Evolutionary conservation across 2,113 vertebrate species (phyloP).

Genomic region (Oncorhynchus keta): DNA sequence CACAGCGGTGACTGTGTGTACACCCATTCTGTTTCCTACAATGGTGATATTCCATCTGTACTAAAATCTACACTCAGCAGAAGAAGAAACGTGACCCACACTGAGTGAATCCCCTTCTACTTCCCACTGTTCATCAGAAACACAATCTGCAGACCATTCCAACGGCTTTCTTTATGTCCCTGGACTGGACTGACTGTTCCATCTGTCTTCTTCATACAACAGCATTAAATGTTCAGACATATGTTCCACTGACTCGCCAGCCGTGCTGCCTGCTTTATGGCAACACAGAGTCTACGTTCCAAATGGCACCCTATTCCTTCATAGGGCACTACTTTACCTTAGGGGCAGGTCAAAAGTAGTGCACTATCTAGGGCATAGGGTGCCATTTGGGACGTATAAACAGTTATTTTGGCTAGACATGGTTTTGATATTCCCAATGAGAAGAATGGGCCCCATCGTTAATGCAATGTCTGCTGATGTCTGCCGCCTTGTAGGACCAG

Average conservation of each 20-base stretch:
- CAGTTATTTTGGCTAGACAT: conserved; percentile 13
- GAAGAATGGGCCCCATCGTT: background rate
- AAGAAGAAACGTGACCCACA: background rate
- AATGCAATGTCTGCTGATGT: background rate
- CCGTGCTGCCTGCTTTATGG: conserved; percentile 22
- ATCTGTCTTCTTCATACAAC: conserved; percentile 34
- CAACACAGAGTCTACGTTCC: background rate
- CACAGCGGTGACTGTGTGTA: too few species aligned
- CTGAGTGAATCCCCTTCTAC: conserved; percentile 14
- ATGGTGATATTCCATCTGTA: too few species aligned
- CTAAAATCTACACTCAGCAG: background rate
- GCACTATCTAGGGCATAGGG: too few species aligned
- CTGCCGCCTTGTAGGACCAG: background rate
- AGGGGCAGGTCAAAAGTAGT: too few species aligned
- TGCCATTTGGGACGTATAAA: too few species aligned
- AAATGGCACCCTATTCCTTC: too few species aligned
- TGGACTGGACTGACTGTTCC: background rate
- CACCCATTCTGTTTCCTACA: too few species aligned
- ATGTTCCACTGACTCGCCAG: conserved; percentile 17
- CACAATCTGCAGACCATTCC: conserved; percentile 3
- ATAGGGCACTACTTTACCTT: too few species aligned
- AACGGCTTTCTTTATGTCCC: conserved; percentile 8
- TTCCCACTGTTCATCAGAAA: conserved; percentile 20
- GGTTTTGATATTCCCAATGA: conserved; percentile 11
- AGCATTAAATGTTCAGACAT: conserved; percentile 40